Evolutionary conservation across 1,140 invertebrate species (phyloP).

Genomic region (Trissolcus basalis): DNA sequence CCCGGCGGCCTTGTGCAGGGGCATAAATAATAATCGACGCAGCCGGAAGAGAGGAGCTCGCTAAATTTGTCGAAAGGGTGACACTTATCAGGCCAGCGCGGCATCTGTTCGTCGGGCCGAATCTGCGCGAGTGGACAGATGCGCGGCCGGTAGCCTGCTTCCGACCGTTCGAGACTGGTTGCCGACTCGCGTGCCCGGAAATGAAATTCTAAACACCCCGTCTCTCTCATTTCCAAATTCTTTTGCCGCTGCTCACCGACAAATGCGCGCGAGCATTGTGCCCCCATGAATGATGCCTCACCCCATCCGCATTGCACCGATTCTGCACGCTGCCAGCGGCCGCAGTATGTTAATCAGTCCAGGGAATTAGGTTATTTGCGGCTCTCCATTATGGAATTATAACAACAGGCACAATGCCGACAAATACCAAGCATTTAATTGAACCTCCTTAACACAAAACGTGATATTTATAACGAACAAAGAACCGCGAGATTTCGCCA

Average conservation of each 20-base stretch:
- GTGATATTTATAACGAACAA: constrained; percentile 6
- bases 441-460: constrained; percentile 5
- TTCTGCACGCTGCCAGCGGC: constrained; percentile 40
- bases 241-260: constrained; percentile 19
- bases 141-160: constrained; percentile 37
- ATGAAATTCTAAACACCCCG: constrained; percentile 58
- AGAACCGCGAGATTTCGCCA: not conserved
- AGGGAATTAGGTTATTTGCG: constrained; percentile 44
- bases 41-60: constrained; percentile 7
- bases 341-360: constrained; percentile 46
- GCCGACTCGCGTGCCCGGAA: constrained; percentile 55
- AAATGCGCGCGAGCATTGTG: constrained; percentile 41
- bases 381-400: constrained; percentile 36
- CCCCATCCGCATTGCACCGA: constrained; percentile 44
- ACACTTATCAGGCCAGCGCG: constrained; percentile 29
- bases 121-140: constrained; percentile 54
- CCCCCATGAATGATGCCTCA: constrained; percentile 43
- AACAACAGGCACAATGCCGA: constrained; percentile 19
- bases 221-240: constrained; percentile 11
- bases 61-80: constrained; percentile 36
- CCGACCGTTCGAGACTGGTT: constrained; percentile 33
- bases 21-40: too few relatives aligned
- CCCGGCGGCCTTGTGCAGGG: too few relatives aligned
- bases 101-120: constrained; percentile 42
- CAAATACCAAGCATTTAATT: constrained; percentile 12